Evolutionary conservation across 2,797 vertebrate genomes (phyloP).

Genomic region (Euthynnus affinis): DNA sequence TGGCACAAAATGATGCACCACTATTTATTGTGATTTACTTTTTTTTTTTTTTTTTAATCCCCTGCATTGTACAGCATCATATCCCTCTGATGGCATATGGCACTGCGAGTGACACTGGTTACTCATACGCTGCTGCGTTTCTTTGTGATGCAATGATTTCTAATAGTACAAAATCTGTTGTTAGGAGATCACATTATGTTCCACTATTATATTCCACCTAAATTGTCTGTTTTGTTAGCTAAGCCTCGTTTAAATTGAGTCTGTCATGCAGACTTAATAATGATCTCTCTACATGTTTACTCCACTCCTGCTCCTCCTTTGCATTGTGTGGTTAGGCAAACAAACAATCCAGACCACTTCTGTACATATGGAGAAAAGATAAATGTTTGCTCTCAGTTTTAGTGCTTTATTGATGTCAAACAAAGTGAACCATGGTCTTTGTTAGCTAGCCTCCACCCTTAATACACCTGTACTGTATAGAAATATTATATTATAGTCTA

Average conservation of each 20-base stretch:
- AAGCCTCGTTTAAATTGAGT: constrained; percentile 7
- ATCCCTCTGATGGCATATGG: constrained; percentile 2
- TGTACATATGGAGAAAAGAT: constrained; percentile 31
- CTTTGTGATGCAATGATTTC: not conserved
- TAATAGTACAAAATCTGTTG: too few relatives aligned
- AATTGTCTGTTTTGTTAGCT: constrained; percentile 23
- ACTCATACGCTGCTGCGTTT: not conserved
- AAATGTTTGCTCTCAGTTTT: constrained; percentile 46
- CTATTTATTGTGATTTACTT: not conserved
- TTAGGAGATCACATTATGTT: not conserved
- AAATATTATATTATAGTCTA: not conserved
- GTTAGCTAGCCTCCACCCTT: constrained; percentile 14
- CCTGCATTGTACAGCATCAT: not conserved
- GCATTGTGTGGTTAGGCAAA: not conserved
- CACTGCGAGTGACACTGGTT: not conserved
- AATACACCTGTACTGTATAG: constrained; percentile 16
- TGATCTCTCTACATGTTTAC: constrained; percentile 2
- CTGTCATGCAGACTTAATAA: constrained; percentile 28
- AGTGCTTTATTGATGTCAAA: constrained; percentile 47
- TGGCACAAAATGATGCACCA: constrained; percentile 24
- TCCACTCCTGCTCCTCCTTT: not conserved
- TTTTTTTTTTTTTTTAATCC: not conserved
- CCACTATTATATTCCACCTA: not conserved
- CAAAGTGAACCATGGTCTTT: constrained; percentile 36
- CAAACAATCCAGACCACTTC: constrained; percentile 2